A percentile compares a stretch with the other conserved stretches of the same genome.
These are phyloP conservation scores for Morone chrysops DNA, from an alignment of 2,113 vertebrate genomes.

Conservation along the genomic window DNA sequence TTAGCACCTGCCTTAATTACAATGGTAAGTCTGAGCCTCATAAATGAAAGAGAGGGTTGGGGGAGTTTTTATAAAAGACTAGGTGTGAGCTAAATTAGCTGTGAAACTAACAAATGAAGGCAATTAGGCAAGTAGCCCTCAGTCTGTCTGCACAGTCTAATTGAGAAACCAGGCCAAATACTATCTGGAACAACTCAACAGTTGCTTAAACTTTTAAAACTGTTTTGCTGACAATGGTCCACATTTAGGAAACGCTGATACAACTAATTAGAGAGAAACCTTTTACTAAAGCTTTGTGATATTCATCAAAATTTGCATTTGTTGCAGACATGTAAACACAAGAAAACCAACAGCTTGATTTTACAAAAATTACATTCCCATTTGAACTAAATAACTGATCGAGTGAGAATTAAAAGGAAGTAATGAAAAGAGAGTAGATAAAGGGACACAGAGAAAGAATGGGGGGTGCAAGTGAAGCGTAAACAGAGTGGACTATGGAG, in stretches of 20 bases:
- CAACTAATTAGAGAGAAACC: constrained; percentile 34
- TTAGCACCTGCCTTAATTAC: constrained; percentile 74
- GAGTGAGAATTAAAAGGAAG: constrained; percentile 7
- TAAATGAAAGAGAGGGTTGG: constrained; percentile 56
- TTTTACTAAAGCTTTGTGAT: constrained; percentile 9
- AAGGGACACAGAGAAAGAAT: neutral
- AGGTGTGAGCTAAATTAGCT: constrained; percentile 79
- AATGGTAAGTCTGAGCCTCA: constrained; percentile 35
- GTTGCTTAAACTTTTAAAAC: constrained; percentile 63
- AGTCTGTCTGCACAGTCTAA: constrained; percentile 64
- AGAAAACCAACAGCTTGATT: constrained; percentile 5
- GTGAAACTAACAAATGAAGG: constrained; percentile 83
- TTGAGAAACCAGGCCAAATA: constrained; percentile 74
- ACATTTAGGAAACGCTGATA: constrained; percentile 56
- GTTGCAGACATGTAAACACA: constrained; percentile 8
- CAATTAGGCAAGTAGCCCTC: constrained; percentile 77
- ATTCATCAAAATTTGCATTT: constrained; percentile 16
- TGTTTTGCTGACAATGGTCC: constrained; percentile 50
- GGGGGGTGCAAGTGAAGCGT: constrained; percentile 29
- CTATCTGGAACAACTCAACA: constrained; percentile 64
- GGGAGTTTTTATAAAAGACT: constrained; percentile 63
- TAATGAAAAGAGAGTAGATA: constrained; percentile 29
- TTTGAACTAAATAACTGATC: constrained; percentile 26
- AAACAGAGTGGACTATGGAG: constrained; percentile 51
- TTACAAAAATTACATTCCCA: neutral